Evolutionary conservation across 2,888 invertebrate species (phyloP).

Genomic region (Latheticus oryzae): DNA sequence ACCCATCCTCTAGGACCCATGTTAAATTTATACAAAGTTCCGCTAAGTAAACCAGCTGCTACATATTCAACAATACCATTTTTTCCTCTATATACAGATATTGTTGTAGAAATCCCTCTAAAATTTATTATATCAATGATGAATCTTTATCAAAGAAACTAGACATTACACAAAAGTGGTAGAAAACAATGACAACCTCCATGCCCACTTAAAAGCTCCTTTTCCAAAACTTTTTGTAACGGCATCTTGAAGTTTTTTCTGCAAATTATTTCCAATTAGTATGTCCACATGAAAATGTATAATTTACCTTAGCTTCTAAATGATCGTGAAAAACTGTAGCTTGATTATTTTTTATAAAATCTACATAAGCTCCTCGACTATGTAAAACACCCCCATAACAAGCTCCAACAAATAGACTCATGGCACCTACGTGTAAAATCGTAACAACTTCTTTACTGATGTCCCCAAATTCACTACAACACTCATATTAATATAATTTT

Average conservation of each 20-base stretch:
- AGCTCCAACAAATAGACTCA: slow-evolving; percentile 74
- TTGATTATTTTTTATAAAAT: slow-evolving; percentile 80
- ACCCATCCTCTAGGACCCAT: slow-evolving; percentile 76
- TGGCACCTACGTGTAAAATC: slow-evolving; percentile 70
- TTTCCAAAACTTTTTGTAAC: slow-evolving; percentile 77
- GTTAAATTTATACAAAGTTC: slow-evolving; percentile 75
- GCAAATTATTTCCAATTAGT: slow-evolving; percentile 52
- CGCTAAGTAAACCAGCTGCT: slow-evolving; percentile 74
- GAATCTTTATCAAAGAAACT: too few relatives aligned
- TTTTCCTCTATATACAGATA: slow-evolving; percentile 77
- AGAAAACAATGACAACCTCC: slow-evolving; percentile 76
- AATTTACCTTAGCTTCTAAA: slow-evolving; percentile 77
- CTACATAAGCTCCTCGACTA: slow-evolving; percentile 71
- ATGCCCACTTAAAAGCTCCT: slow-evolving; percentile 79
- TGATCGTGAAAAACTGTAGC: slow-evolving; percentile 76
- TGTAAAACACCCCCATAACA: slow-evolving; percentile 74
- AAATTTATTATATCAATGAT: slow-evolving; percentile 2
- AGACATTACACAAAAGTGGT: slow-evolving; percentile 74
- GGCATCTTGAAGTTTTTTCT: slow-evolving; percentile 78
- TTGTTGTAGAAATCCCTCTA: slow-evolving; percentile 73
- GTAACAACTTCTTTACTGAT: slow-evolving; percentile 73
- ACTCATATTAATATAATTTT: slow-evolving; percentile 7
- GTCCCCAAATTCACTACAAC: slow-evolving; percentile 75
- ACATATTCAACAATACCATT: slow-evolving; percentile 76
- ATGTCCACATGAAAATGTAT: slow-evolving; percentile 6